Conservation (phyloP, 2,888 invertebrate species). For the Parthenolecanium corni region DNA sequence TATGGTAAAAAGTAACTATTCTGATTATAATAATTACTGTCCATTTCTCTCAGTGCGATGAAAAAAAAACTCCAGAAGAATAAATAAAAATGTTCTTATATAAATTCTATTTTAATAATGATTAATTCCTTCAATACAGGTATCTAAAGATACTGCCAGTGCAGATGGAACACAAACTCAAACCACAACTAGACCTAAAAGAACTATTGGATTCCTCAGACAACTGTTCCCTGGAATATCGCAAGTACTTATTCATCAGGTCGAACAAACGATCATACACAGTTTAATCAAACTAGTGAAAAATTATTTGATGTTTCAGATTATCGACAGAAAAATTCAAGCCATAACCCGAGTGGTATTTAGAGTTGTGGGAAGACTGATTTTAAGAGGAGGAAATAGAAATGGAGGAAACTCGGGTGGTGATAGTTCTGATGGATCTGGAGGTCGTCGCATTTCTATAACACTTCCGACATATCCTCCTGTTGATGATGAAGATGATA, state of each 20-base stretch:
- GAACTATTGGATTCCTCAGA: constrained; percentile 63
- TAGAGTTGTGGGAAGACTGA: constrained; percentile 61
- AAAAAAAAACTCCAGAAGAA: too few species aligned
- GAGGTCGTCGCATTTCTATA: constrained; percentile 47
- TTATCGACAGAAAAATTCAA: constrained; percentile 66
- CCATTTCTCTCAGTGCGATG: too few species aligned
- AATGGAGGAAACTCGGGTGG: constrained; percentile 41
- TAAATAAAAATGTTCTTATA: too few species aligned
- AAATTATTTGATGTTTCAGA: constrained; percentile 40
- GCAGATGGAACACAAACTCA: background rate
- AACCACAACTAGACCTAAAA: constrained; percentile 48
- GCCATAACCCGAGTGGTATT: constrained; percentile 59
- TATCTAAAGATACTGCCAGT: background rate
- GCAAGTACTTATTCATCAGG: constrained; percentile 47
- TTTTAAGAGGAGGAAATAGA: constrained; percentile 46
- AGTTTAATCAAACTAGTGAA: background rate
- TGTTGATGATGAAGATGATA: constrained; percentile 51
- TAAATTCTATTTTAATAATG: too few species aligned
- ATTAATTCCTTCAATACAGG: too few species aligned
- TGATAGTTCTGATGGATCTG: constrained; percentile 37
- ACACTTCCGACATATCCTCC: constrained; percentile 55
- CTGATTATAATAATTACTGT: too few species aligned
- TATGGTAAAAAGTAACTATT: too few species aligned
- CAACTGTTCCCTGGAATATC: constrained; percentile 62
- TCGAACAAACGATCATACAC: background rate